A percentile compares a stretch with the other conserved stretches of the same genome.
phyloP scores from a whole-genome alignment of 2,888 invertebrate genomes.

The Hydroisotoma schaefferi region DNA sequence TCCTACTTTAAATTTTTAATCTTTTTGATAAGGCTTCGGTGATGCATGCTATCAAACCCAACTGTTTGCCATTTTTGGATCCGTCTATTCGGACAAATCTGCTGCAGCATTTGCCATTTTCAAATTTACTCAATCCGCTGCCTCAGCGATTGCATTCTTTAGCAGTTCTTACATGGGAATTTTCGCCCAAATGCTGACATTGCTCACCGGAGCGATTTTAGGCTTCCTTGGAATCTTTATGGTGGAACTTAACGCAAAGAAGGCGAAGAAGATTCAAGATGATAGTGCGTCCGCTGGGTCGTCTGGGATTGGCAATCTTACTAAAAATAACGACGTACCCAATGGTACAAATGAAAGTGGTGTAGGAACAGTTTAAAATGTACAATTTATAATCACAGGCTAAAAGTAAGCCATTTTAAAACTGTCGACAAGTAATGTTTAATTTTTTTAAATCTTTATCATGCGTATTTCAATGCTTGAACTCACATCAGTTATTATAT shows the following conservation, averaged over 20 bases:
- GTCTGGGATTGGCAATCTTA: background rate
- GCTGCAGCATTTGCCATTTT: slow-evolving; percentile 96
- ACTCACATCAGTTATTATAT: too few relatives aligned
- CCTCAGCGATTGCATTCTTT: slow-evolving; percentile 79
- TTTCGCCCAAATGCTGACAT: slow-evolving; percentile 67
- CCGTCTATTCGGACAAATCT: slow-evolving; percentile 81
- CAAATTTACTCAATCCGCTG: slow-evolving; percentile 91
- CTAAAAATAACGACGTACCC: too few relatives aligned
- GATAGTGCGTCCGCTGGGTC: background rate
- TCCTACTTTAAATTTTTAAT: too few relatives aligned
- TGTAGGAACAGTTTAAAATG: too few relatives aligned
- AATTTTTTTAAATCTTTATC: too few relatives aligned
- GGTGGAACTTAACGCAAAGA: slow-evolving; percentile 42
- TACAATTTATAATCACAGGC: too few relatives aligned
- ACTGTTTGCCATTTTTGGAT: slow-evolving; percentile 86
- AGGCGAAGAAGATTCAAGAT: slow-evolving; percentile 9
- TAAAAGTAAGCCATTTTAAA: too few relatives aligned
- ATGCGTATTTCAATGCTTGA: too few relatives aligned
- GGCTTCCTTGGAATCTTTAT: slow-evolving; percentile 40
- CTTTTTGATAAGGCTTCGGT: slow-evolving; percentile 63
- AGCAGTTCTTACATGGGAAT: slow-evolving; percentile 72
- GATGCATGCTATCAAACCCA: slow-evolving; percentile 98
- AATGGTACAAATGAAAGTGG: too few relatives aligned
- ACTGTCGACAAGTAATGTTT: too few relatives aligned
- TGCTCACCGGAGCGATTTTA: slow-evolving; percentile 51